Conservation (phyloP, 2,888 invertebrate species). For the Lasioglossum villosulum region DNA sequence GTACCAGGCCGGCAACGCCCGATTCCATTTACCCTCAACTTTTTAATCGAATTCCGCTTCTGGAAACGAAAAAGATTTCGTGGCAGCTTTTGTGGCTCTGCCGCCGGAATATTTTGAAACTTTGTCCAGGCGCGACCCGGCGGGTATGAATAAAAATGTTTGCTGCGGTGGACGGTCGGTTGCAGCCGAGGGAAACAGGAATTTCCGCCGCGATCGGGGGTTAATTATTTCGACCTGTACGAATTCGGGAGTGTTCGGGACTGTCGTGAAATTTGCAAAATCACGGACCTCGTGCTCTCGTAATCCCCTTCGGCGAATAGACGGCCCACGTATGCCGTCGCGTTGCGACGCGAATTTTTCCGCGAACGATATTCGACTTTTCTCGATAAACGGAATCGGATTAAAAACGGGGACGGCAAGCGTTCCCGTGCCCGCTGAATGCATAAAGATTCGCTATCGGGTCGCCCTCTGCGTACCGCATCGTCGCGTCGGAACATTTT, state of each 20-base stretch:
- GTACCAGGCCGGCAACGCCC: neutral
- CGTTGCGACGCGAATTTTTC: constrained; percentile 67
- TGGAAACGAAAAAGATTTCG: constrained; percentile 19
- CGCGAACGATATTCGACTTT: constrained; percentile 64
- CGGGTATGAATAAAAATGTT: constrained; percentile 13
- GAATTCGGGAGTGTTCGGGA: constrained; percentile 8
- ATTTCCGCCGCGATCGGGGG: neutral
- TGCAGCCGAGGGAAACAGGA: neutral
- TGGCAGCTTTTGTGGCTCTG: neutral
- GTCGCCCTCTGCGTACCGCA: neutral
- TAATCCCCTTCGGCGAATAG: constrained; percentile 65
- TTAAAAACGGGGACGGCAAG: constrained; percentile 67
- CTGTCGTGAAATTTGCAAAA: constrained; percentile 23
- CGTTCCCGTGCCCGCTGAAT: constrained; percentile 46
- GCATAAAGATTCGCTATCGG: constrained; percentile 1
- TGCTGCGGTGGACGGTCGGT: neutral
- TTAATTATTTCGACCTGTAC: constrained; percentile 41
- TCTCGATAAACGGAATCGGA: constrained; percentile 72
- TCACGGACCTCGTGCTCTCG: constrained; percentile 21
- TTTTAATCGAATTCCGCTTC: constrained; percentile 12
- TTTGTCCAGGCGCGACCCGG: neutral
- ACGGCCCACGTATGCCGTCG: constrained; percentile 19
- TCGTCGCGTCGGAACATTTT: neutral
- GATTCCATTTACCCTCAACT: constrained; percentile 20
- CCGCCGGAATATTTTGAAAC: neutral